Conservation (phyloP, 1,140 invertebrate species). For the Bathynomus jamesi region DNA sequence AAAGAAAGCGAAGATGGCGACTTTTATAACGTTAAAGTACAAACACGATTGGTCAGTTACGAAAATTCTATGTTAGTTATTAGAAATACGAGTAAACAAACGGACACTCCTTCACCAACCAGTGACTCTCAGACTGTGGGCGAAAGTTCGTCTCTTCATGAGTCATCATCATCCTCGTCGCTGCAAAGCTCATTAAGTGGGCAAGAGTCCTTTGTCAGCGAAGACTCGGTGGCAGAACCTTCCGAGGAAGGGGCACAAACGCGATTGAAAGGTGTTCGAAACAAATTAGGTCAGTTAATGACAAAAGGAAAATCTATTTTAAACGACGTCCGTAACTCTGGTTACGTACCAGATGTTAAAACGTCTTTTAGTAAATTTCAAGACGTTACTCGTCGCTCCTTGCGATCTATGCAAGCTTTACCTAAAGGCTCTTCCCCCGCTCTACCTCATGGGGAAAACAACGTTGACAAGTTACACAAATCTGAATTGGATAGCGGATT, state of each 20-base stretch:
- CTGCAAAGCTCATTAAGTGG: not conserved
- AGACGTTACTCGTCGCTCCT: not conserved
- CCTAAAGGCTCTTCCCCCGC: too few relatives aligned
- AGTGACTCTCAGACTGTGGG: not conserved
- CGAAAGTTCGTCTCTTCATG: not conserved
- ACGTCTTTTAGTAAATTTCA: not conserved
- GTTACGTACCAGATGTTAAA: not conserved
- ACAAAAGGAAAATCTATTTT: not conserved
- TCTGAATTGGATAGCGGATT: not conserved
- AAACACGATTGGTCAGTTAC: not conserved
- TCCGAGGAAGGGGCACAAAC: not conserved
- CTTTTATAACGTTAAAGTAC: not conserved
- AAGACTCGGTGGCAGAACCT: not conserved
- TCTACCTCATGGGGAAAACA: not conserved
- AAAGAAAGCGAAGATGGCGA: not conserved
- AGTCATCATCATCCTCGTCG: not conserved
- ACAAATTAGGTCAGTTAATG: not conserved
- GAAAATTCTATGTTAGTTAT: not conserved
- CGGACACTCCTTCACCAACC: too few relatives aligned
- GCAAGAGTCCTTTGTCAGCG: not conserved
- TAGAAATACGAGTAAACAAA: not conserved
- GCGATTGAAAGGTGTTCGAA: not conserved
- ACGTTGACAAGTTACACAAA: not conserved
- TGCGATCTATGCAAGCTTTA: not conserved
- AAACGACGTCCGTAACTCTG: not conserved